Percentiles rank a stretch among this genome's conserved stretches.
Conservation (phyloP, 92 coral and sea anemone genomes). For the Ricordea florida region DNA sequence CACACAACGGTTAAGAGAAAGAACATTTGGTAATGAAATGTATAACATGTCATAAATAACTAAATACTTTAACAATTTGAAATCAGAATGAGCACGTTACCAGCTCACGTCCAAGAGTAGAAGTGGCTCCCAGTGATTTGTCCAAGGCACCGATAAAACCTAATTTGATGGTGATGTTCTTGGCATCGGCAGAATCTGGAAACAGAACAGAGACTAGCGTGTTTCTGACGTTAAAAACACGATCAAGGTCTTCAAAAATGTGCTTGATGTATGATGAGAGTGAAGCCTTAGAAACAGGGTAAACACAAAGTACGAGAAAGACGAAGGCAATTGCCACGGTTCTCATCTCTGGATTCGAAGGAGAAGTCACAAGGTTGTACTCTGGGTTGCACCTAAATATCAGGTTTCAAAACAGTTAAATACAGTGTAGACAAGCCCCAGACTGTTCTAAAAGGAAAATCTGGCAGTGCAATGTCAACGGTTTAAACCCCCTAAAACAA, state of each 20-base stretch:
- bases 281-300: constrained; percentile 1
- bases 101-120: constrained; percentile 85
- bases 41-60: background rate
- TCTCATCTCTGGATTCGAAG: constrained; percentile 4
- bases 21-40: background rate
- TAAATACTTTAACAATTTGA: background rate
- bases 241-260: background rate
- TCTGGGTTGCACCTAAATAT: background rate
- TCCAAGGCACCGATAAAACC: constrained; percentile 95
- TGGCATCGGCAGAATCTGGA: constrained; percentile 62
- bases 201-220: constrained; percentile 16
- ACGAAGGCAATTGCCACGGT: background rate
- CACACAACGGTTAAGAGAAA: background rate
- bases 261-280: background rate
- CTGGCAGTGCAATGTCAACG: no score
- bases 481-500: no score
- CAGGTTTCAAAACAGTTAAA: constrained; percentile 15
- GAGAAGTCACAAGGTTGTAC: background rate
- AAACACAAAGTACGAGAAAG: background rate
- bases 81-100: constrained; percentile 43
- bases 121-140: constrained; percentile 86
- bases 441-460: constrained; percentile 5
- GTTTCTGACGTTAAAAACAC: background rate
- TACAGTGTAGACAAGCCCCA: no score
- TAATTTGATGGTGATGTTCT: constrained; percentile 88